Conservation (phyloP, 2,888 invertebrate species). For the Stictocephala bisonia region DNA sequence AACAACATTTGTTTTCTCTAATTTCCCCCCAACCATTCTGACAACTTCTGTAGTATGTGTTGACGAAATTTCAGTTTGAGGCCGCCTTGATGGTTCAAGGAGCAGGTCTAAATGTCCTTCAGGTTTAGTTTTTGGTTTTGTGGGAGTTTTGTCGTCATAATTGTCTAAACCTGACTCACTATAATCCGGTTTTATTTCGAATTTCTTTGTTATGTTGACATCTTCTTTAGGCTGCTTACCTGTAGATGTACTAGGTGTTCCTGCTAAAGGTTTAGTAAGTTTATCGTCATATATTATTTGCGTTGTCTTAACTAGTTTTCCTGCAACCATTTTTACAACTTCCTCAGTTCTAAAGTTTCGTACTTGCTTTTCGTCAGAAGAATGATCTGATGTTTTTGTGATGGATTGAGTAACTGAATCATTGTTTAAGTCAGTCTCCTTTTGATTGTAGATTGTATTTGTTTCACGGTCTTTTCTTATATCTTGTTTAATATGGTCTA, state of each 20-base stretch:
- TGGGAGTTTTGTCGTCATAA: no score
- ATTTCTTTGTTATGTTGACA: neutral
- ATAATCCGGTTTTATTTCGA: no score
- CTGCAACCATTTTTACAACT: conserved; percentile 50
- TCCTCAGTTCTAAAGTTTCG: conserved; percentile 43
- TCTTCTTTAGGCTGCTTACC: neutral
- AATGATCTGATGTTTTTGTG: no score
- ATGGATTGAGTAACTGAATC: neutral
- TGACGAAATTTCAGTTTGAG: no score
- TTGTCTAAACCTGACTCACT: no score
- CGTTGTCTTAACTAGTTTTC: conserved; percentile 50
- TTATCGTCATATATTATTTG: conserved; percentile 16
- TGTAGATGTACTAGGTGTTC: neutral
- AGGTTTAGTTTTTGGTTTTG: neutral
- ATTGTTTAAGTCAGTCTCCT: neutral
- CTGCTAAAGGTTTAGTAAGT: neutral
- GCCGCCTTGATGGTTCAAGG: neutral
- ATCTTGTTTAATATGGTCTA: no score
- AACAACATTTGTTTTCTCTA: conserved; percentile 18
- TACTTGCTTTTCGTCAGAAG: neutral
- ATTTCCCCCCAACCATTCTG: conserved; percentile 26
- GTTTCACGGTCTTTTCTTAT: no score
- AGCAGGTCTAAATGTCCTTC: neutral
- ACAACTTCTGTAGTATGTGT: no score
- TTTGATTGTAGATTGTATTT: neutral